Evolutionary conservation across 2,113 vertebrate genomes (phyloP).

Genomic region (Crotophaga sulcirostris): DNA sequence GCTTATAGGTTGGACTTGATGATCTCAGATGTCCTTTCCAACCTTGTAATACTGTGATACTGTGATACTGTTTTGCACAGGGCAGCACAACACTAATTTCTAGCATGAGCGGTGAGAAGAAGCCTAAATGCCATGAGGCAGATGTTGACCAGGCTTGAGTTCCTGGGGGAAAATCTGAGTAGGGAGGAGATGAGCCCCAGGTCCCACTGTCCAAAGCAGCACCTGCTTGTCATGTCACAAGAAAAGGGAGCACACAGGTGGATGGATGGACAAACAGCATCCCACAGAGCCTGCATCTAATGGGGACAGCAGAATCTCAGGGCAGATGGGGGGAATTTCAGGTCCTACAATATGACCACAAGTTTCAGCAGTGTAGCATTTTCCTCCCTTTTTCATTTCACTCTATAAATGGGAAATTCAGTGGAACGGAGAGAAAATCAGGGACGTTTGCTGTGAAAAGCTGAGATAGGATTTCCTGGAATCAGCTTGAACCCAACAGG

Average conservation of each 20-base stretch:
- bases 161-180: neutral
- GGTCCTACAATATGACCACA: neutral
- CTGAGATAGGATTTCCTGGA: neutral
- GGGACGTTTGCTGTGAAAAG: neutral
- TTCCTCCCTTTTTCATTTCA: neutral
- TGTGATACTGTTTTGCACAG: neutral
- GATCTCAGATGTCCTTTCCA: too few relatives aligned
- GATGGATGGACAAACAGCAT: neutral
- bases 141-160: neutral
- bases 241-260: neutral
- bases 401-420: neutral
- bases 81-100: neutral
- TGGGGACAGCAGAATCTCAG: neutral
- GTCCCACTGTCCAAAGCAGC: neutral
- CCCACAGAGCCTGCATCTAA: neutral
- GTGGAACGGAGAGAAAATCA: neutral
- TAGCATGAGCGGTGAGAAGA: fast-evolving
- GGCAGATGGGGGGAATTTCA: neutral
- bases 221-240: fast-evolving
- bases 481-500: neutral
- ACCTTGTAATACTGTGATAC: too few relatives aligned
- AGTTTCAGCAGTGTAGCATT: neutral
- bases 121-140: neutral
- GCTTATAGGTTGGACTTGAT: too few relatives aligned
- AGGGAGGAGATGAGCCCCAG: neutral